These are phyloP conservation scores for Hiodon alosoides DNA, from an alignment of 2,113 vertebrate genomes.

Conservation along the genomic window DNA sequence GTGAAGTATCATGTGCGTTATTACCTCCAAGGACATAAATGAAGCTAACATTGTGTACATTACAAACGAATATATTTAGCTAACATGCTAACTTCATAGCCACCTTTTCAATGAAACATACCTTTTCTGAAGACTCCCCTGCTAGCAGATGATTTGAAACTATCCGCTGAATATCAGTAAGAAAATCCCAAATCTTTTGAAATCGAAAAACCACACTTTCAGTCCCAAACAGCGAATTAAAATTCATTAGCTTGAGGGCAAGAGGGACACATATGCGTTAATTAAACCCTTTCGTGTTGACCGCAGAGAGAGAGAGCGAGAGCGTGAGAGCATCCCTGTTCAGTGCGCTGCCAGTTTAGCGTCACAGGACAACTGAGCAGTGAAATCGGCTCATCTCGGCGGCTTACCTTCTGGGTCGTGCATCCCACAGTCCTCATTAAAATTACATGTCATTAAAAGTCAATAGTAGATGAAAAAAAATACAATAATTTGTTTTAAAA, in stretches of 20 bases:
- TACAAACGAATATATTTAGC: background rate
- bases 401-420: constrained; percentile 65
- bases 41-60: background rate
- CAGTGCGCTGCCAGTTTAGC: constrained; percentile 25
- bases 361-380: constrained; percentile 1
- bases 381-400: constrained; percentile 19
- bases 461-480: background rate
- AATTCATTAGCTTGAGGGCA: constrained; percentile 17
- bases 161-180: constrained; percentile 1
- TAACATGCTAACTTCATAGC: constrained; percentile 40
- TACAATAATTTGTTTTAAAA: background rate
- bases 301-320: background rate
- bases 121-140: constrained; percentile 21
- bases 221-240: constrained; percentile 14
- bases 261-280: constrained; percentile 27
- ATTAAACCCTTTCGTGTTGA: constrained; percentile 26
- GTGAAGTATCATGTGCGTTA: background rate
- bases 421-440: constrained; percentile 67
- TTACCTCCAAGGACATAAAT: background rate
- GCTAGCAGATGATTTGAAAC: constrained; percentile 13
- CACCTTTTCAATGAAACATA: constrained; percentile 20
- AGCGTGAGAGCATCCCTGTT: constrained; percentile 18
- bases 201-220: constrained; percentile 9
- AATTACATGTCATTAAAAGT: constrained; percentile 33
- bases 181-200: constrained; percentile 1